Base-by-base conservation (phyloP, 2,888 invertebrate genomes). In the Lasiommata megera region DNA sequence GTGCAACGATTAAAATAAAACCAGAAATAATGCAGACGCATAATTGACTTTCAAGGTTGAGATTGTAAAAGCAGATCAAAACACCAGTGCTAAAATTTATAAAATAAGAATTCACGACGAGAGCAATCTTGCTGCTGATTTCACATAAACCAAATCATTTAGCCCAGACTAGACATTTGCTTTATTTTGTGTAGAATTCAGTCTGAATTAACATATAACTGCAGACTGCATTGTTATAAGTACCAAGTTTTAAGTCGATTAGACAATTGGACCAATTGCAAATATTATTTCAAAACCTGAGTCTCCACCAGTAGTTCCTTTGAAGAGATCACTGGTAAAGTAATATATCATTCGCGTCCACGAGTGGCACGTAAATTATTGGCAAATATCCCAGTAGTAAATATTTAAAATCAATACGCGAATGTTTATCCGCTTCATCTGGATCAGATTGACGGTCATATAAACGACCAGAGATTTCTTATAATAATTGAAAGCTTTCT, bases 331-430 rank as follows among this genome's bases (percentile, higher is more conserved):
- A 34, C 31, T 7, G 9, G 31, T 31, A 31, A 6, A 31, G 1
- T 31, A 11, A 3, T 11, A 9, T 3, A 16, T 16, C 38, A 47
- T 23, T 3, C 6, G 14, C 28, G 28, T 29, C 44, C 29, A 8
- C 9, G 16, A 44, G n/a, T 7, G 18, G 6, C 11, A 18, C n/a
- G 9, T 29, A 14, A 40, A 40, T 17, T 17, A 29, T 44, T 44
- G 44, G 44, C 44, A 44, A 44, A 44, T 44, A 44, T 44, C 44
- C 44, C 28, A 44, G 14, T 29, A 14, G 28, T 44, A 29, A 23
- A 9, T 41, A 23, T 41, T 41, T 41, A 23, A 41, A 44, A 44
- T 44, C 44, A 29, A 44, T 29, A 44, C 44, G 44, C 11, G 29
- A 29, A 14, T 41, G 18, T 11, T 18, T 16, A 7, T 44, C 29